phyloP scores from a whole-genome alignment of 2,888 invertebrate species.

The Gymnocheta viridis region DNA sequence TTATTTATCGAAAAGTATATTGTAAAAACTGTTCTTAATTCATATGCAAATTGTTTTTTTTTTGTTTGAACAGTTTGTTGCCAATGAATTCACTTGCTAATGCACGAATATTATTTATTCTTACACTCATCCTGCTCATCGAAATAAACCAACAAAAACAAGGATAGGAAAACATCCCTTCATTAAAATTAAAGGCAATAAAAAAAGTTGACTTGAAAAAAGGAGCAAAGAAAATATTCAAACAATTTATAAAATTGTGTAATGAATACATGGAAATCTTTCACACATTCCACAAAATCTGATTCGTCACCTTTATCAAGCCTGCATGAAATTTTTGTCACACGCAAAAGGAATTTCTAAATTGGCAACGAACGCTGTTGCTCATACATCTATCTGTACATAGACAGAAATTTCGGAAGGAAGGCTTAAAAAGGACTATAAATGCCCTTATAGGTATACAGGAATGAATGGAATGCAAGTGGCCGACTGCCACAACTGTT shows the following conservation, averaged over 20 bases:
- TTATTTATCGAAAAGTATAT: too few relatives aligned
- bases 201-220: background rate
- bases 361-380: conserved; percentile 49
- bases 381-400: background rate
- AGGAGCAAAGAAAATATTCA: conserved; percentile 7
- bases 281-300: conserved; percentile 56
- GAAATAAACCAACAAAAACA: too few relatives aligned
- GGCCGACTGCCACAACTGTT: conserved; percentile 9
- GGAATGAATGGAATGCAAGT: conserved; percentile 32
- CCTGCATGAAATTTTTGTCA: conserved; percentile 53
- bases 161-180: conserved; percentile 21
- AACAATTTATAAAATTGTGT: conserved; percentile 54
- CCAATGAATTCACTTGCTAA: too few relatives aligned
- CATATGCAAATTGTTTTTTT: too few relatives aligned
- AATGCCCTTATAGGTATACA: background rate
- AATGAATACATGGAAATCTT: conserved; percentile 55
- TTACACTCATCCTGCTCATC: background rate
- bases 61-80: too few relatives aligned
- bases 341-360: conserved; percentile 61
- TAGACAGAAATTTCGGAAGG: conserved; percentile 45
- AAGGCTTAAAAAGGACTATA: conserved; percentile 48
- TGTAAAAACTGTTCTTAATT: too few relatives aligned
- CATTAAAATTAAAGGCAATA: background rate
- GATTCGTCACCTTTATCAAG: conserved; percentile 57
- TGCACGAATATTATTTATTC: too few relatives aligned